These are phyloP conservation scores for Paramacrobiotus metropolitanus DNA, from an alignment of 1,140 invertebrate species.

Conservation along the genomic window DNA sequence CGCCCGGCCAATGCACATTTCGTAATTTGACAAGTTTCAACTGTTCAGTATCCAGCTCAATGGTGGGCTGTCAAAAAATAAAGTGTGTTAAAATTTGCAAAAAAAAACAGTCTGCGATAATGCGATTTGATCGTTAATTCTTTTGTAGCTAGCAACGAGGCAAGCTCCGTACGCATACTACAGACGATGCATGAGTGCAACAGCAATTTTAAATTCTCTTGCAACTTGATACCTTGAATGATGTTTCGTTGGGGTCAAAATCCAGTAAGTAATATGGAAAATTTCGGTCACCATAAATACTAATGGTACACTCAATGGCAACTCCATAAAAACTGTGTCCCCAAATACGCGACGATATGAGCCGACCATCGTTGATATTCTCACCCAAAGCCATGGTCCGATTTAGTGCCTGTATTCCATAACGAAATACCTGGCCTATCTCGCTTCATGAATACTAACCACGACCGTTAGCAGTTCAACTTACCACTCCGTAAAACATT, in stretches of 20 bases:
- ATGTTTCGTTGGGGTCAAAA: neutral
- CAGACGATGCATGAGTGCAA: too few species aligned
- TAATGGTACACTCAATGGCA: neutral
- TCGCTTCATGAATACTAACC: too few species aligned
- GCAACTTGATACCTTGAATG: neutral
- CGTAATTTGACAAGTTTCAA: too few species aligned
- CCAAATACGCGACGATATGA: neutral
- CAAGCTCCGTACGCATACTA: too few species aligned
- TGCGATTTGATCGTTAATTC: too few species aligned
- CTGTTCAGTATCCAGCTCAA: too few species aligned
- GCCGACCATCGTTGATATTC: neutral
- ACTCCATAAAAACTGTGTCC: neutral
- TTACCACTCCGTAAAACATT: neutral
- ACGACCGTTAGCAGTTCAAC: neutral
- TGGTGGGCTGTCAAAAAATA: too few species aligned
- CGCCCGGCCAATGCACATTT: conserved; percentile 69
- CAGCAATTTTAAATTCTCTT: neutral
- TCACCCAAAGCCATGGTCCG: neutral
- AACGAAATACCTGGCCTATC: too few species aligned
- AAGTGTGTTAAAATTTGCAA: too few species aligned
- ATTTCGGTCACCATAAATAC: neutral
- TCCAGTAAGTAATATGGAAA: neutral
- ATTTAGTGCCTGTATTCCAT: neutral
- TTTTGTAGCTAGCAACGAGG: too few species aligned
- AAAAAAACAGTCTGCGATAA: too few species aligned